Conservation (phyloP, 2,797 vertebrate genomes). For the Pangasius larnaudii region DNA sequence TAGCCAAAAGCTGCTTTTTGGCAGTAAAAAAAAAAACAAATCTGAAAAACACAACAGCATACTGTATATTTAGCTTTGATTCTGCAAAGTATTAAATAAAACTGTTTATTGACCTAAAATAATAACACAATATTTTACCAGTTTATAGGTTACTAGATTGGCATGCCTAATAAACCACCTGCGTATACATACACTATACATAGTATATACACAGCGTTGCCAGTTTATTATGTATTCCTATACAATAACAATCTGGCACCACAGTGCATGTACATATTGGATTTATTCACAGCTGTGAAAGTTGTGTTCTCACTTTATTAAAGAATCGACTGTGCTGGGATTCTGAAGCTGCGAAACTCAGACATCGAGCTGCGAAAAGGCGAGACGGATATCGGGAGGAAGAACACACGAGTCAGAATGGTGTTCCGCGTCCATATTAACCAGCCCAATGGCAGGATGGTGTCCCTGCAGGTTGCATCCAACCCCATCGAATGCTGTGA, state of each 20-base stretch:
- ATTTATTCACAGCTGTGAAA: neutral
- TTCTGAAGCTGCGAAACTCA: slow-evolving; percentile 94
- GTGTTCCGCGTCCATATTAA: slow-evolving; percentile 94
- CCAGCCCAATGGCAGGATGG: slow-evolving; percentile 84
- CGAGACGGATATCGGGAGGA: slow-evolving; percentile 95
- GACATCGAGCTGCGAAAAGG: slow-evolving; percentile 97
- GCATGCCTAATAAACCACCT: slow-evolving; percentile 3
- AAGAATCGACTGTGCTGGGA: slow-evolving; percentile 96
- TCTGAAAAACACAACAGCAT: neutral
- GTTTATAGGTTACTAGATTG: neutral
- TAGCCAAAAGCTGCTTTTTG: neutral
- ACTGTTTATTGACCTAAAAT: slow-evolving; percentile 34
- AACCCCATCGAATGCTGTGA: slow-evolving; percentile 98
- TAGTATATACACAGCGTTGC: neutral
- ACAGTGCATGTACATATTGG: slow-evolving; percentile 19
- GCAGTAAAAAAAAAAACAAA: slow-evolving; percentile 7
- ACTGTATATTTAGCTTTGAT: slow-evolving; percentile 6
- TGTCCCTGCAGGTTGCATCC: slow-evolving; percentile 90
- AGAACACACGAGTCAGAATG: slow-evolving; percentile 94
- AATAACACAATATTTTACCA: neutral
- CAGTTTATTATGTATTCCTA: neutral
- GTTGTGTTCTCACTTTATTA: neutral
- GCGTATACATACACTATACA: neutral
- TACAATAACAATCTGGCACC: neutral
- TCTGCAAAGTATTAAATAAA: slow-evolving; percentile 29